A percentile compares a stretch with the other conserved stretches of the same genome.
phyloP scores from a whole-genome alignment of 2,113 vertebrate genomes.

The Macaca nemestrina region DNA sequence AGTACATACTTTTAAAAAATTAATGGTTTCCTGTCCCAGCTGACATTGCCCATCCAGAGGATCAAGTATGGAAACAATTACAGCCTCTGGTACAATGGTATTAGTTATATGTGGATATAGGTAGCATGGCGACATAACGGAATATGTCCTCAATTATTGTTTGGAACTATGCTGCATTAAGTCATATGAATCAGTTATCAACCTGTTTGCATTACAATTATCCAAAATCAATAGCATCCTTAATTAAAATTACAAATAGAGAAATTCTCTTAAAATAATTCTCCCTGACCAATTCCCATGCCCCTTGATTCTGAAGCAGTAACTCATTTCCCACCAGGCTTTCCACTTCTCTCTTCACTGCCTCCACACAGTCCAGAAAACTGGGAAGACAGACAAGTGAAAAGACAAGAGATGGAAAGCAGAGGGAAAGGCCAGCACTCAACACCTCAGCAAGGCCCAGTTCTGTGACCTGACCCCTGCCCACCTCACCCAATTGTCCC shows the following conservation, averaged over 20 bases:
- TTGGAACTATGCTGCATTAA: conserved; percentile 14
- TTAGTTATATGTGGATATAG: background rate
- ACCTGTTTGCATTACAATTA: conserved; percentile 36
- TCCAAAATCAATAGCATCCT: conserved; percentile 48
- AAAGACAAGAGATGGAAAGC: accelerated
- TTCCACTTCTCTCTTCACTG: background rate
- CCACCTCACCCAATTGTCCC: background rate
- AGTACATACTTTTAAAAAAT: background rate
- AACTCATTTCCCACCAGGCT: background rate
- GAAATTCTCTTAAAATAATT: conserved; percentile 21
- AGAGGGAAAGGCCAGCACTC: background rate
- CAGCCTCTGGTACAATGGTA: background rate
- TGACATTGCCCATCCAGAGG: background rate
- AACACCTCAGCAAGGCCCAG: accelerated
- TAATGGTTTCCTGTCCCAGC: background rate
- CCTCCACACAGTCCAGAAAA: background rate
- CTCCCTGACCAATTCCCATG: background rate
- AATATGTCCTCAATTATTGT: conserved; percentile 33
- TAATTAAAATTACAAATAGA: conserved; percentile 46
- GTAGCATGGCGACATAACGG: background rate
- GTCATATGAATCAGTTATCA: background rate
- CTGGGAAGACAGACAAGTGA: background rate
- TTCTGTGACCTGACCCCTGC: background rate
- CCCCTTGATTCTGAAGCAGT: background rate
- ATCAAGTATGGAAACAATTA: background rate